phyloP scores from a whole-genome alignment of 2,888 invertebrate species.

The Caradrina kadenii region DNA sequence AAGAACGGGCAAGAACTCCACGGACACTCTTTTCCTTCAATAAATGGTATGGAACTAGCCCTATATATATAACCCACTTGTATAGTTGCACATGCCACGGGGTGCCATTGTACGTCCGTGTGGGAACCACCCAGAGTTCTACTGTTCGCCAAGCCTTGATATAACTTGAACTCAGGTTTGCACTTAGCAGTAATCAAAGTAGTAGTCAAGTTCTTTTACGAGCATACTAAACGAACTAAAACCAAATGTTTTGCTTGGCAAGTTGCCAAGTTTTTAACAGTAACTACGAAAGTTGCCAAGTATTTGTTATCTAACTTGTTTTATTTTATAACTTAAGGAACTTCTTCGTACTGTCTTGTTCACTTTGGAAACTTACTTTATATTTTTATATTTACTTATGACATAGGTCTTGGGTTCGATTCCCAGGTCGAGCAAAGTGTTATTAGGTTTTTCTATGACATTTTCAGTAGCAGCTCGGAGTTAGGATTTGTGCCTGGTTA shows the following conservation, averaged over 20 bases:
- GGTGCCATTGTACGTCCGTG: too few species aligned
- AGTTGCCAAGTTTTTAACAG: constrained; percentile 27
- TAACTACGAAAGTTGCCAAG: constrained; percentile 14
- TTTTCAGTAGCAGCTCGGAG: too few species aligned
- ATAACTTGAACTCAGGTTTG: constrained; percentile 4
- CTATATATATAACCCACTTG: too few species aligned
- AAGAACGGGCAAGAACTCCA: too few species aligned
- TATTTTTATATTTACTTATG: background rate
- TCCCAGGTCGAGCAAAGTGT: too few species aligned
- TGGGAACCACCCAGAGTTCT: too few species aligned
- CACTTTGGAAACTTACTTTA: background rate
- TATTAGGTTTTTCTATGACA: too few species aligned
- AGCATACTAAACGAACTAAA: constrained; percentile 13
- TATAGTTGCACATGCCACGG: too few species aligned
- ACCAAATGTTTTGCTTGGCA: constrained; percentile 36
- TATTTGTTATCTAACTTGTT: constrained; percentile 6
- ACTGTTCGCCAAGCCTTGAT: background rate
- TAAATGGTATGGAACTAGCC: too few species aligned
- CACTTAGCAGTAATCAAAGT: constrained; percentile 13
- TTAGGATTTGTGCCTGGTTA: too few species aligned
- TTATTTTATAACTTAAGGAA: constrained; percentile 1
- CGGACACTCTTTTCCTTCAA: too few species aligned
- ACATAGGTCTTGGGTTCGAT: too few species aligned
- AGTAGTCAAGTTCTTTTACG: constrained; percentile 22
- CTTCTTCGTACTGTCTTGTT: background rate